Percentiles rank a stretch among this genome's conserved stretches.
Conservation (phyloP, 2,888 invertebrate genomes). For the Dysmachus trigonus region DNA sequence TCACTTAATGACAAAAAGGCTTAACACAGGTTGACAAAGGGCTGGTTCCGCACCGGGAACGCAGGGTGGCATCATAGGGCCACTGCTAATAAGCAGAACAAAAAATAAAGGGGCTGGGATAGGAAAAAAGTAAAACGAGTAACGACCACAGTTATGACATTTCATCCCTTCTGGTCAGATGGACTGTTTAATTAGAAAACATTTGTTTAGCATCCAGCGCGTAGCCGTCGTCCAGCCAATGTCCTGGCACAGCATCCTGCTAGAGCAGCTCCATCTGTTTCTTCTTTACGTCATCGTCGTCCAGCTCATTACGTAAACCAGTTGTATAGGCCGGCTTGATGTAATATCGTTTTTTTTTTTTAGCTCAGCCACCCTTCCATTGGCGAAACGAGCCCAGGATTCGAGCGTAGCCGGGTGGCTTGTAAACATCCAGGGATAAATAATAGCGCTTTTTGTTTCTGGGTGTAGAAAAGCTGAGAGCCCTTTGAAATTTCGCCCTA, state of each 20-base stretch:
- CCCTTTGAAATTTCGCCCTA: slow-evolving; percentile 32
- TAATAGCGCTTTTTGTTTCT: slow-evolving; percentile 29
- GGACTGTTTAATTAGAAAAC: slow-evolving; percentile 33
- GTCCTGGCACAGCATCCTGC: neutral
- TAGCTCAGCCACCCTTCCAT: neutral
- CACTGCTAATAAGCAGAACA: slow-evolving; percentile 13
- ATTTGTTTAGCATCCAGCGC: slow-evolving; percentile 2
- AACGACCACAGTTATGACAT: slow-evolving; percentile 36
- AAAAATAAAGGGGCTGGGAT: neutral
- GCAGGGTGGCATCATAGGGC: neutral
- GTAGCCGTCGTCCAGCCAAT: neutral
- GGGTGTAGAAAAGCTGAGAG: slow-evolving; percentile 24
- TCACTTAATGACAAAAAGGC: slow-evolving; percentile 37
- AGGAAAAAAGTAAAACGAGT: no score
- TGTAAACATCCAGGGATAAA: slow-evolving; percentile 29
- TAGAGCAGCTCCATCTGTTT: neutral
- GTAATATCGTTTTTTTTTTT: slow-evolving; percentile 27
- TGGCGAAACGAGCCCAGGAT: neutral
- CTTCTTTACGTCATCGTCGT: neutral
- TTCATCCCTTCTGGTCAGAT: slow-evolving; percentile 37
- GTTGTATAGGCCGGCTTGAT: neutral
- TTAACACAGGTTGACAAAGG: slow-evolving; percentile 31
- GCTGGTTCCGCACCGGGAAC: neutral
- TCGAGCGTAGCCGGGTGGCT: neutral
- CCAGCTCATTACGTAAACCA: neutral